Evolutionary conservation across 2,888 invertebrate genomes (phyloP).

Genomic region (Pterostichus madidus): DNA sequence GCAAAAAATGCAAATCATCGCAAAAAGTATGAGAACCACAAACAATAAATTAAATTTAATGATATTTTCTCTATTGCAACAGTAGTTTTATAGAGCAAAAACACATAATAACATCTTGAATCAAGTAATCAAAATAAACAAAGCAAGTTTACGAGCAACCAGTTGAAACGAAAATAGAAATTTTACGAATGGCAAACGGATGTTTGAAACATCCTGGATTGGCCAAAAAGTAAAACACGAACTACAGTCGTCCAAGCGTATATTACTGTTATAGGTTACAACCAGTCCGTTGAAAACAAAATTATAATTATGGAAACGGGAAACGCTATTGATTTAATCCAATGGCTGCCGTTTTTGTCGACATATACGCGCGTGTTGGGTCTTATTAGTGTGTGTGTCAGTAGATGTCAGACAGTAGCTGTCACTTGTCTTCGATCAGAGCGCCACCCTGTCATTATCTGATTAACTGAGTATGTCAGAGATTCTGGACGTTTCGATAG

Average conservation of each 20-base stretch:
- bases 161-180: constrained; percentile 51
- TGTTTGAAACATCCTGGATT: constrained; percentile 49
- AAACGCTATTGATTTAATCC: constrained; percentile 32
- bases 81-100: constrained; percentile 43
- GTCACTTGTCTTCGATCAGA: constrained; percentile 23
- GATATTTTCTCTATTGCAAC: constrained; percentile 29
- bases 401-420: constrained; percentile 26
- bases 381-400: constrained; percentile 19
- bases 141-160: constrained; percentile 42
- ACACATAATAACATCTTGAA: constrained; percentile 50
- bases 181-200: constrained; percentile 47
- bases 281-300: constrained; percentile 21
- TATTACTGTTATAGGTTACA: neutral
- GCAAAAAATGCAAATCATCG: neutral
- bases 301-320: constrained; percentile 40
- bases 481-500: constrained; percentile 25
- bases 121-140: constrained; percentile 51
- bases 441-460: constrained; percentile 44
- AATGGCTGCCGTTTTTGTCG: neutral
- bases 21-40: constrained; percentile 15
- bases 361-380: neutral
- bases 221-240: constrained; percentile 41
- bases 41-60: constrained; percentile 30
- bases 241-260: constrained; percentile 2
- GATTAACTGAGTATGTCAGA: constrained; percentile 10